Base-by-base conservation (phyloP, 2,797 vertebrate species). In the Carduelis carduelis region DNA sequence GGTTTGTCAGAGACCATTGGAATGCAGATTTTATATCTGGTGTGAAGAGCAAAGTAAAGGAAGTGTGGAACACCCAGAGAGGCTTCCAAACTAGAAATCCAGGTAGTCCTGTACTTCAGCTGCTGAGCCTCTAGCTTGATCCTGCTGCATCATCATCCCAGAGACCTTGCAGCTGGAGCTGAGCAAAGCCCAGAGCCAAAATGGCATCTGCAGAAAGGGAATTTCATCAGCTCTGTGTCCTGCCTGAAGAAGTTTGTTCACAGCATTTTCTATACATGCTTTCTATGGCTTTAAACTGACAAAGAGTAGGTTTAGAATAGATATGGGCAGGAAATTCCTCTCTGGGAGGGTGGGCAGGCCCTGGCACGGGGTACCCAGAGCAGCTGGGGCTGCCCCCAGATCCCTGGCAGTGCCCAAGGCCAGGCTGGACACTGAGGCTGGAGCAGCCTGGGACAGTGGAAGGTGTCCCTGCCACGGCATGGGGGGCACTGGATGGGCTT, bases 401-500 rank as follows among this genome's bases (percentile, higher is more conserved):
- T 35, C 80, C 52, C 57, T 65, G 64, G 37, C 3, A 71, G 57
- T 64, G 57, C 0, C 50, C 52, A 2, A 52, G 71, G 49, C 37
- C 79, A 70, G 50, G 57, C 0, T 77, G 63, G 70, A 12, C 10
- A 11, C 5, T 53, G 50, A 41, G 55, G 32, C 12, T 0, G 86
- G 64, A 83, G 44, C 64, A 52, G 1, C 64, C 57, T 52, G 80
- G 80, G 50, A 5, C 9, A 41, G 39, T 16, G 15, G 39, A 8
- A 11, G 43, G 37, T 30, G 57, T 44, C 71, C 50, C 71, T 83
- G 50, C 37, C 44, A 13, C 22, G 50, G 47, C 43, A 22, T 41
- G 27, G 35, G 8, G 21, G 56, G 24, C 0, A 20, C 18, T 26
- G 12, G 59, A 0, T 23, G 44, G 4, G 18, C 2, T 23, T 6